Base-by-base conservation (phyloP, 1,140 invertebrate species). In the Rhopalosiphum padi region DNA sequence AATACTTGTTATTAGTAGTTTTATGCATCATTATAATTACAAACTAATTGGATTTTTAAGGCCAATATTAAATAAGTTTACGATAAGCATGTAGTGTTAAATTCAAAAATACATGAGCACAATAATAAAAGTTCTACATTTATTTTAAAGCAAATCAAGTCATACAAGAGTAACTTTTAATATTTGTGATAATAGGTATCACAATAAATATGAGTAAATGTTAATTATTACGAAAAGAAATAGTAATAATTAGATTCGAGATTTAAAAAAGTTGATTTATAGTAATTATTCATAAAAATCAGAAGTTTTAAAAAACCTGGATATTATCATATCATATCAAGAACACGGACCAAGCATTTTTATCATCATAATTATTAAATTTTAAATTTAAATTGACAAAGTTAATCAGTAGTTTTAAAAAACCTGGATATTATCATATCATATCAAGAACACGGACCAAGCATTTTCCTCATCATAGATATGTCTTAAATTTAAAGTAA, bases 281-380 rank as follows among this genome's bases (percentile, higher is more conserved):
- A 21, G 3, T 41, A 41, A 41, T 41, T 3, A 41, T 41, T 41
- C 41, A 41, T 41, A 41, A 41, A 41, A 51, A 51, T 51, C 48
- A 51, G 48, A 21, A 51, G 48, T 51, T 51, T 51, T 51, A 51
- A 51, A 51, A 51, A 90, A 60, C 89, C 41, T 55, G 88, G 88
- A 68, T 93, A 85, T 83, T 83, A 53, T 93, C 91, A 93, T 86
- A 83, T 30, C 18, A 91, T 68, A 48, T 91, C 90, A 91, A 77
- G 1, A 91, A 91, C 90, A 91, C 90, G 43, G 90, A 91, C 90
- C 90, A 91, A 91, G 68, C 11, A 91, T 77, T 82, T 77, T 22
- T 21, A 22, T 90, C 89, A 90, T 90, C 89, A 90, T 43, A 89
- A 53, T 53, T 21, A 35, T 30, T n/a, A n/a, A n/a, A 30, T 35